Conservation (phyloP, 1,140 invertebrate genomes). For the Sycophaga agraensis region DNA sequence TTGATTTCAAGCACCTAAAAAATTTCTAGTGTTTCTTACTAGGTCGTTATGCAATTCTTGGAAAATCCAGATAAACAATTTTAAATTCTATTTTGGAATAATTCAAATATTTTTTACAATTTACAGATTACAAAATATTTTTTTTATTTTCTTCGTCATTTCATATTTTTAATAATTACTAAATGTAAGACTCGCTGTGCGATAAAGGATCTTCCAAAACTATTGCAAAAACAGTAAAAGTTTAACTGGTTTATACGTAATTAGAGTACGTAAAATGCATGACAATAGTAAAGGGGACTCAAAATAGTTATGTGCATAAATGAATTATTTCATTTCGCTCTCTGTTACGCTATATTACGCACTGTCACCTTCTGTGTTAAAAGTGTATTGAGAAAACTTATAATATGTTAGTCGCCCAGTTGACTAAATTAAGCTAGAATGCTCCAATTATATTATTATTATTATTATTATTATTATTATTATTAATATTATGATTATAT, state of each 20-base stretch:
- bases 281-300: constrained; percentile 25
- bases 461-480: constrained; percentile 24
- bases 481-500: constrained; percentile 25
- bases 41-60: constrained; percentile 17
- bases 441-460: constrained; percentile 22
- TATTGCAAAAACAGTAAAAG: constrained; percentile 6
- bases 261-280: constrained; percentile 19
- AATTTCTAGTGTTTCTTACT: constrained; percentile 15
- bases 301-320: constrained; percentile 22
- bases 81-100: too few species aligned
- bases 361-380: constrained; percentile 47
- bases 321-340: constrained; percentile 31
- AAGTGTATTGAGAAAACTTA: constrained; percentile 29
- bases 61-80: background rate
- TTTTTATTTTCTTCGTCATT: background rate
- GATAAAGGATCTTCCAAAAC: constrained; percentile 11
- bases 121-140: too few species aligned
- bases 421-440: constrained; percentile 45
- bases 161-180: too few species aligned
- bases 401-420: constrained; percentile 39
- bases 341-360: constrained; percentile 40
- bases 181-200: constrained; percentile 11
- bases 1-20: constrained; percentile 2
- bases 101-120: too few species aligned
- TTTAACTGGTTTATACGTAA: constrained; percentile 12